Evolutionary conservation across 1,140 invertebrate species (phyloP).

Genomic region (Plectus sambesii): DNA sequence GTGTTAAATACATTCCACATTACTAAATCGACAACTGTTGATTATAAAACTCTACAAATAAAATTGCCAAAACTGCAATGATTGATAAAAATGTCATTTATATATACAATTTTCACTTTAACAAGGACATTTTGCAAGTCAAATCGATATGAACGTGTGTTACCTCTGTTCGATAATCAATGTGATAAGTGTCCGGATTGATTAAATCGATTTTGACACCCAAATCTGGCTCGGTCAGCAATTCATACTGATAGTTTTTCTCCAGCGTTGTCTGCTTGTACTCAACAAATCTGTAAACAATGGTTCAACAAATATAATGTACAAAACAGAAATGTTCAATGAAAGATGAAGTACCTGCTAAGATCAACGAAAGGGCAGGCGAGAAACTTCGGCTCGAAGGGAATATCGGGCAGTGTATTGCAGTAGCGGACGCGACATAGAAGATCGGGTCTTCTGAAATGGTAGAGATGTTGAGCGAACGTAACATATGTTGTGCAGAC

Average conservation of each 20-base stretch:
- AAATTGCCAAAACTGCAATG: no score
- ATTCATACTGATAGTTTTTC: conserved; percentile 85
- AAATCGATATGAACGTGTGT: conserved; percentile 1
- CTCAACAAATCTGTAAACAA: conserved; percentile 71
- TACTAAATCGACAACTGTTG: conserved; percentile 1
- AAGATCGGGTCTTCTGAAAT: conserved; percentile 59
- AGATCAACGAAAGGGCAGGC: conserved; percentile 71
- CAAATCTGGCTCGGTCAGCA: conserved; percentile 85
- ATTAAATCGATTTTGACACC: conserved; percentile 89
- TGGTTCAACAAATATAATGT: no score
- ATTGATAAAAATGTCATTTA: no score
- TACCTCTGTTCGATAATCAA: not conserved
- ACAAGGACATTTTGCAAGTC: no score
- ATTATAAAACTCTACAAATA: no score
- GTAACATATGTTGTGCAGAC: no score
- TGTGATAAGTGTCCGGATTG: conserved; percentile 69
- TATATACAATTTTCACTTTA: no score
- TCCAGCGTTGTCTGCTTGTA: conserved; percentile 81
- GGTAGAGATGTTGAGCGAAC: no score
- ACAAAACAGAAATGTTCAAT: no score
- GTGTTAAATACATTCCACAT: not conserved
- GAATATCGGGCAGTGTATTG: conserved; percentile 88
- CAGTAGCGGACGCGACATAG: conserved; percentile 85
- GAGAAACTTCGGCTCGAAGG: conserved; percentile 92
- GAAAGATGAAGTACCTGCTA: not conserved